These are phyloP conservation scores for Patagioenas fasciata DNA, from an alignment of 2,113 vertebrate species.

Conservation along the genomic window DNA sequence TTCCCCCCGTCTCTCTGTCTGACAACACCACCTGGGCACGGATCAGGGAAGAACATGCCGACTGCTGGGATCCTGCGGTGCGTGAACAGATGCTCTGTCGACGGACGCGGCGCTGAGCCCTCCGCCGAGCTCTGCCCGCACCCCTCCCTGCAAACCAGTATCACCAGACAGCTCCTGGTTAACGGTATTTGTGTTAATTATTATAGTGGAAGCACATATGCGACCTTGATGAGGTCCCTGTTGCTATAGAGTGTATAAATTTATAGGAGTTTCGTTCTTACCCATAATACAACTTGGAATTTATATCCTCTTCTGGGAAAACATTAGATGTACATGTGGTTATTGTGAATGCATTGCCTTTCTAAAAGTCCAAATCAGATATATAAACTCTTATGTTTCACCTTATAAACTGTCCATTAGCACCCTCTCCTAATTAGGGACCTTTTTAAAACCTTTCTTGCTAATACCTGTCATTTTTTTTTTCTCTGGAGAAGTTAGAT, in stretches of 20 bases:
- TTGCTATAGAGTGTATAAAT: background rate
- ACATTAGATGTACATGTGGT: too few relatives aligned
- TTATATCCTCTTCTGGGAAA: background rate
- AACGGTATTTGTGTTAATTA: fast-evolving
- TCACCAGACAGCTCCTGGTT: background rate
- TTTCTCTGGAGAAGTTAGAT: background rate
- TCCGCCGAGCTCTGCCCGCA: background rate
- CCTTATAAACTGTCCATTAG: background rate
- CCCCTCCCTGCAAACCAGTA: background rate
- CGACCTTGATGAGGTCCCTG: background rate
- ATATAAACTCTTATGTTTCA: fast-evolving
- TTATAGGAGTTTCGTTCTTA: background rate
- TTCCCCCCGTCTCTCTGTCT: background rate
- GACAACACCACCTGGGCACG: background rate
- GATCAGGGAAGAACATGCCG: background rate
- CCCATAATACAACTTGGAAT: fast-evolving
- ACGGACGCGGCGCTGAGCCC: fast-evolving
- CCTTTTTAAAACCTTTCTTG: background rate
- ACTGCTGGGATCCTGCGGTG: background rate
- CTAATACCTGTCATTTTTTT: background rate
- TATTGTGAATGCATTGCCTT: background rate
- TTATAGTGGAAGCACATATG: fast-evolving
- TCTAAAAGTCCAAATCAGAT: background rate
- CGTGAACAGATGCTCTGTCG: background rate
- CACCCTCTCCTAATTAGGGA: background rate